Base-by-base conservation (phyloP, 2,888 invertebrate genomes). In the Lapara coniferarum region DNA sequence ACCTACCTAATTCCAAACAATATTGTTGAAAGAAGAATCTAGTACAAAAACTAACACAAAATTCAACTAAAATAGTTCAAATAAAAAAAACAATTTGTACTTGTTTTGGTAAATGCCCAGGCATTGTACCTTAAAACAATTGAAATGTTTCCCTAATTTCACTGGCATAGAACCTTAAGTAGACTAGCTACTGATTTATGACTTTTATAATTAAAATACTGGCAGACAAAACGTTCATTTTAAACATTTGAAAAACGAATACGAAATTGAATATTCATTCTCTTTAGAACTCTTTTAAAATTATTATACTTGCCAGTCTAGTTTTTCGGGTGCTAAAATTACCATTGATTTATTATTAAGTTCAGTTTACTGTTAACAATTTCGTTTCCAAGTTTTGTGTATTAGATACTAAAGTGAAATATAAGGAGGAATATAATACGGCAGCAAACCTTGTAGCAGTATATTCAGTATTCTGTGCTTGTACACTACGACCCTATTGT, bases 61-160 rank as follows among this genome's bases (percentile, higher is more conserved):
- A 55, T 55, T 51, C 8, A 12, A 13, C 3, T 51, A 51, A 10
- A 13, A 13, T 10, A 10, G 10, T 51, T 51, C 0, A 55, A 53
- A 55, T 19, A 55, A 55, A 55, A 55, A 55, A 8, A 55, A 12
- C 10, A 14, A 6, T 55, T 55, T 19, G 8, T 55, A n/a, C 16
- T 10, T 4, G 16, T 16, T 59, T 56, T 25, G 10, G 16, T 14
- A 44, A 56, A 46, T 8, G 56, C 2, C 57, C 49, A 66, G 30
- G n/a, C 66, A 3, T 68, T 58, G 37, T 55, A 30, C 51, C 13
- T 12, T 51, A 51, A 25, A 51, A 68, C 58, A 58, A 56, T 67
- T 67, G 49, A 67, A 67, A 68, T 16, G 46, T 57, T 57, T 13
- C n/a, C 57, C 49, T 68, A 68, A 68, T 49, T 68, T 66, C 37